Evolutionary conservation across 2,888 invertebrate genomes (phyloP).

Genomic region (Elmis aenea): DNA sequence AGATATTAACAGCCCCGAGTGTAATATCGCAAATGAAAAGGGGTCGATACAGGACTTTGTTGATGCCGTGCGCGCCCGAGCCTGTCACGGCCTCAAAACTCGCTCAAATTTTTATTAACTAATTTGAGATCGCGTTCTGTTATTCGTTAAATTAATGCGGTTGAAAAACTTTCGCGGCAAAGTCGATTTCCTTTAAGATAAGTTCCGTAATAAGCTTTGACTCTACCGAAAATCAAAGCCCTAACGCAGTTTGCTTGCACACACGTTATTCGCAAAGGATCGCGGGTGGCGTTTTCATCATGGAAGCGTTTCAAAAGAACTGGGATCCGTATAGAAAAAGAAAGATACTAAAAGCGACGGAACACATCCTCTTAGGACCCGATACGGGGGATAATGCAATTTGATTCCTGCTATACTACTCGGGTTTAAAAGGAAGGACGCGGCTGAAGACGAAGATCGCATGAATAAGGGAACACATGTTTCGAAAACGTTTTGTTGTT

Average conservation of each 20-base stretch:
- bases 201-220: background rate
- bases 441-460: background rate
- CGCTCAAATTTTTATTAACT: no score
- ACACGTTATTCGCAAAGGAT: no score
- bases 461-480: slow-evolving; percentile 1
- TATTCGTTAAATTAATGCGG: no score
- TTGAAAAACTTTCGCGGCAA: no score
- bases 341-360: slow-evolving; percentile 23
- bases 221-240: no score
- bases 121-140: no score
- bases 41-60: background rate
- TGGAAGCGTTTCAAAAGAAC: slow-evolving; percentile 14
- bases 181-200: no score
- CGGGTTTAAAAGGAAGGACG: slow-evolving; percentile 21
- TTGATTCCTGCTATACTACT: slow-evolving; percentile 28
- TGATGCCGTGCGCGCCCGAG: background rate
- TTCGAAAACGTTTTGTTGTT: background rate
- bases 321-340: slow-evolving; percentile 13
- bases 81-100: background rate
- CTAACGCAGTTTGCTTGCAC: no score
- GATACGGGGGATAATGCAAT: slow-evolving; percentile 26
- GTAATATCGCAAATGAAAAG: no score
- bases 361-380: slow-evolving; percentile 24
- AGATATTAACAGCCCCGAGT: no score
- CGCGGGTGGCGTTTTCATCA: background rate